Conservation (phyloP, 2,113 vertebrate genomes). For the Garra rufa region DNA sequence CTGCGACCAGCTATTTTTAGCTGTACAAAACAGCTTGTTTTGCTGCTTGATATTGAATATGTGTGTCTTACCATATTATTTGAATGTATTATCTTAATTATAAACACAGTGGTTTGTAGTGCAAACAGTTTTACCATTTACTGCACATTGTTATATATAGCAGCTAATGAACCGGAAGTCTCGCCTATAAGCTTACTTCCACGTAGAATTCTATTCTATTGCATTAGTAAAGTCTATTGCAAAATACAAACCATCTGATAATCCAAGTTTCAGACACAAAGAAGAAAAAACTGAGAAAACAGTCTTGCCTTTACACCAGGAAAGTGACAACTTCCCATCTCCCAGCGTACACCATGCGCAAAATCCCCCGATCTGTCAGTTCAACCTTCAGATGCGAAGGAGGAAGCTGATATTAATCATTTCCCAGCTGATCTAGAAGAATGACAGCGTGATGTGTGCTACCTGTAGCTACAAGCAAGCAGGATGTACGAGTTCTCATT, state of each 20-base stretch:
- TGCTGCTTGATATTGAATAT: too few species aligned
- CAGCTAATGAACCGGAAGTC: too few species aligned
- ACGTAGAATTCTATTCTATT: too few species aligned
- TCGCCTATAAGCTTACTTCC: too few species aligned
- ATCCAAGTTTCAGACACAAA: neutral
- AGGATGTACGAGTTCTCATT: neutral
- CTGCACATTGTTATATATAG: too few species aligned
- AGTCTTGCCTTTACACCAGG: neutral
- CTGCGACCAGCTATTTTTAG: too few species aligned
- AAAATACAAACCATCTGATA: neutral
- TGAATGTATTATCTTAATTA: too few species aligned
- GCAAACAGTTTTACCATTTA: too few species aligned
- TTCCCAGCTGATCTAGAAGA: constrained; percentile 1
- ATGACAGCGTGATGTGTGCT: neutral
- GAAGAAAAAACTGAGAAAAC: neutral
- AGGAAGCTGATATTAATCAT: neutral
- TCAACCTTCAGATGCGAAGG: neutral
- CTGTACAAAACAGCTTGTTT: too few species aligned
- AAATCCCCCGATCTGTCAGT: neutral
- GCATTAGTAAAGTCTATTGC: neutral
- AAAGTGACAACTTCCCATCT: neutral
- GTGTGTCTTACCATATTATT: too few species aligned
- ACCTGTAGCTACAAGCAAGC: constrained; percentile 26
- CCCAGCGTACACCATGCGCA: neutral
- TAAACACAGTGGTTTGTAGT: too few species aligned